phyloP scores from a whole-genome alignment of 1,140 invertebrate genomes.

The Drosophila ficusphila region DNA sequence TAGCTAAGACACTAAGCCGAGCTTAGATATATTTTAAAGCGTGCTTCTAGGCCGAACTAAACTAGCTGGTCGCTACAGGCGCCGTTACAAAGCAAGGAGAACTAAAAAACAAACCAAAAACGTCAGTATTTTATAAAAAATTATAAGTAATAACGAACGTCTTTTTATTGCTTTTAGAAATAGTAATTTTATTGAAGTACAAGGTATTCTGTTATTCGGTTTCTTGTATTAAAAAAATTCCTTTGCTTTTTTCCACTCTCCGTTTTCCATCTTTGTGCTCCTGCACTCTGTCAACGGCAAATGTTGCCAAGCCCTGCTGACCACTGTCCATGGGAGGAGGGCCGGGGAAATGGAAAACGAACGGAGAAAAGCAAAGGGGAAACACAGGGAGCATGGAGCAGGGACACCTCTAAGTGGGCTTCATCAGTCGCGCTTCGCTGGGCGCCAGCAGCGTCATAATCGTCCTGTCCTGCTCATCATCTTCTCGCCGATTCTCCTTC shows the following conservation, averaged over 20 bases:
- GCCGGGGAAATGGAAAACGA: slow-evolving; percentile 20
- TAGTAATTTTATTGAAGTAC: no score
- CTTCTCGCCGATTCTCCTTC: slow-evolving; percentile 26
- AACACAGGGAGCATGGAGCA: slow-evolving; percentile 4
- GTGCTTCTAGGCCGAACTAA: no score
- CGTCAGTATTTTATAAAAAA: no score
- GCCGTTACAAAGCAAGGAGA: no score
- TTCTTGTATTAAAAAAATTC: not conserved
- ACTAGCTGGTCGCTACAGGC: no score
- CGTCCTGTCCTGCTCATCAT: slow-evolving; percentile 46
- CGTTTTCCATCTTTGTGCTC: slow-evolving; percentile 26
- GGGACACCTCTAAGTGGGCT: slow-evolving; percentile 79
- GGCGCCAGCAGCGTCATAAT: slow-evolving; percentile 67
- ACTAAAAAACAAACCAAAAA: no score
- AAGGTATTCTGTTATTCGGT: not conserved
- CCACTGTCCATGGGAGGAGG: slow-evolving; percentile 21
- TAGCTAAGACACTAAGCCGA: no score
- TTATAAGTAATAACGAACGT: no score
- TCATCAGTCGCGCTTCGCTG: slow-evolving; percentile 78
- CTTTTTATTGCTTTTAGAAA: no score
- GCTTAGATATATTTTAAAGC: no score
- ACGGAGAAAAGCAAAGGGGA: not conserved
- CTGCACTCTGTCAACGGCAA: slow-evolving; percentile 72
- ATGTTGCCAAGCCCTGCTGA: slow-evolving; percentile 63
- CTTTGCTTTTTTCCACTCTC: slow-evolving; percentile 24